Evolutionary conservation across 35 echinoderm and acorn worm species (phyloP).

Genomic region (Eucidaris tribuloides): DNA sequence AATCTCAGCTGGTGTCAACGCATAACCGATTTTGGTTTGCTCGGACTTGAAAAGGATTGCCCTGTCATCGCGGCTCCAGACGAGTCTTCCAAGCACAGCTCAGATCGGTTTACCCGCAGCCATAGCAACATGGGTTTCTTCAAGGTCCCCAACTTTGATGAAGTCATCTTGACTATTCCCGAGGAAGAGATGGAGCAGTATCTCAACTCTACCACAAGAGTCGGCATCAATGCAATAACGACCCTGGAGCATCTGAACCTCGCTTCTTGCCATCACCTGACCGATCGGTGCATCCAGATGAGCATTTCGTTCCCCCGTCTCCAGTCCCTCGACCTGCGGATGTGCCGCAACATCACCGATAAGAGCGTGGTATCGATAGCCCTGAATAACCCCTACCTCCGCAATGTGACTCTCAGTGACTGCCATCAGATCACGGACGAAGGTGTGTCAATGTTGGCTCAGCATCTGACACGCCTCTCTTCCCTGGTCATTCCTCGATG

Average conservation of each 20-base stretch:
- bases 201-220: slow-evolving; percentile 20
- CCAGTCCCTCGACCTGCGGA: slow-evolving; percentile 47
- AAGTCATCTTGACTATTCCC: slow-evolving; percentile 44
- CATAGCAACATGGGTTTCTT: slow-evolving; percentile 91
- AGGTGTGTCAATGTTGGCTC: slow-evolving; percentile 24
- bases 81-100: slow-evolving; percentile 43
- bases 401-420: slow-evolving; percentile 49
- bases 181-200: slow-evolving; percentile 56
- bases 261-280: slow-evolving; percentile 69
- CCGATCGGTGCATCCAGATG: slow-evolving; percentile 57
- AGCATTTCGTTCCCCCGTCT: slow-evolving; percentile 46
- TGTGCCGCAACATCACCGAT: slow-evolving; percentile 81
- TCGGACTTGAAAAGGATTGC: slow-evolving; percentile 77
- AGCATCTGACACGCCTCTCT: neutral
- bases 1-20: slow-evolving; percentile 77
- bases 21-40: slow-evolving; percentile 84
- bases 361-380: slow-evolving; percentile 49
- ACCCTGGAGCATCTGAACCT: slow-evolving; percentile 60
- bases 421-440: slow-evolving; percentile 71
- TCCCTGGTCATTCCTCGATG: slow-evolving; percentile 58
- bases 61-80: slow-evolving; percentile 38
- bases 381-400: slow-evolving; percentile 37
- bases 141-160: slow-evolving; percentile 61
- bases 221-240: slow-evolving; percentile 36
- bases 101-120: slow-evolving; percentile 68